Base-by-base conservation (phyloP, 2,888 invertebrate species). In the Cheilosia grossa region DNA sequence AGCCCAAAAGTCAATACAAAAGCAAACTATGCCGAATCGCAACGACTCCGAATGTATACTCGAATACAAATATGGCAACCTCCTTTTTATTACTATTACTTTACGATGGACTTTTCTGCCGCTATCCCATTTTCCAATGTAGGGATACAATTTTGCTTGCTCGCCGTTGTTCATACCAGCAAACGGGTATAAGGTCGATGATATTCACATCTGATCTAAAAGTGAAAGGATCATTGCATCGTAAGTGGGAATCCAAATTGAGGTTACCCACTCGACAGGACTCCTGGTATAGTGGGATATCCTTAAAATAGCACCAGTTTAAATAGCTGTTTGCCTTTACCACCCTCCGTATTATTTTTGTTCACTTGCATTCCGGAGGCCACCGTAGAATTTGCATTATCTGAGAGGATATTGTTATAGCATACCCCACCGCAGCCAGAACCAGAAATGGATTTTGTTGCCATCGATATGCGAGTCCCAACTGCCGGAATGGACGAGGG, bases 171-270 rank as follows among this genome's bases (percentile, higher is more conserved):
- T 37, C 6, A 5, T 30, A 9, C 30, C 51, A 44, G 30, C 30
- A 9, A 66, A 61, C 44, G 42, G 44, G 30, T 53, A n/a, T n/a
- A 53, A 49, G 51, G 61, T 81, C 51, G 53, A 66, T 44, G 58
- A 66, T 44, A 56, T 59, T 66, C 37, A 70, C 66, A 75, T 81
- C 47, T 40, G 66, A 77, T 63, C 70, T 74, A 75, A 59, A 80
- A 75, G 64, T 80, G 70, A 72, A 72, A 58, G 77, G 72, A 85
- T 81, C 85, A 85, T 75, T 85, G 72, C 81, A 67, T 85, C 19
- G 81, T 72, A 81, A 85, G 77, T 81, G 72, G 67, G 58, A 81
- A 81, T 81, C 77, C 70, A 85, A 77, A 85, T 81, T 85, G 77
- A 63, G 81, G 85, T 85, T 85, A 81, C 85, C 75, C 75, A 81